phyloP scores from a whole-genome alignment of 2,113 vertebrate species.

The Echinops telfairi region DNA sequence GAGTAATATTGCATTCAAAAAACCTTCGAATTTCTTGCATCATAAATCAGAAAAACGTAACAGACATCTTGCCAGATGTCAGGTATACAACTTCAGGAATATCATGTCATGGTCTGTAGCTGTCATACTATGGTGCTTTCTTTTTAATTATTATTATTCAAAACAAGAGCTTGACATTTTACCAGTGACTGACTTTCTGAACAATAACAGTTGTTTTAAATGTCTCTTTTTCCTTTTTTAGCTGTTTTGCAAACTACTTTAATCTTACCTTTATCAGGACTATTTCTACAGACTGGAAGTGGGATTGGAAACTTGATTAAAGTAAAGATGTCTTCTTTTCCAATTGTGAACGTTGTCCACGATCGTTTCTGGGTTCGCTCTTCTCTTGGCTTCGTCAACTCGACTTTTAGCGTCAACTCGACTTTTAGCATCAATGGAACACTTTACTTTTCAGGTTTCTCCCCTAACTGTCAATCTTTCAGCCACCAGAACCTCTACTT shows the following conservation, averaged over 20 bases:
- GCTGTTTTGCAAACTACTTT: constrained; percentile 21
- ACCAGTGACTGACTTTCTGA: neutral
- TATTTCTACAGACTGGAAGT: neutral
- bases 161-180: neutral
- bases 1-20: constrained; percentile 1
- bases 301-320: neutral
- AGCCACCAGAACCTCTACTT: constrained; percentile 3
- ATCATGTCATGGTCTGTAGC: neutral
- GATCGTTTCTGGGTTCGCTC: neutral
- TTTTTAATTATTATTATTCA: constrained; percentile 6
- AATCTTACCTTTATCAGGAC: neutral
- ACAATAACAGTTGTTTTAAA: too few relatives aligned
- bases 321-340: neutral
- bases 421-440: neutral
- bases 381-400: neutral
- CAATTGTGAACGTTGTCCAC: neutral
- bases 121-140: neutral
- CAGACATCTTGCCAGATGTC: constrained; percentile 41
- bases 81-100: neutral
- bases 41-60: constrained; percentile 24
- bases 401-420: neutral
- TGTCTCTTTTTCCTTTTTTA: neutral
- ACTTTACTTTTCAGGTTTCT: neutral
- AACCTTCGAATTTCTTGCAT: constrained; percentile 37
- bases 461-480: too few relatives aligned